Evolutionary conservation across 2,797 vertebrate species (phyloP), one percentile per base, ranked within the genome.

Genomic region (Gymnothorax javanicus): DNA sequence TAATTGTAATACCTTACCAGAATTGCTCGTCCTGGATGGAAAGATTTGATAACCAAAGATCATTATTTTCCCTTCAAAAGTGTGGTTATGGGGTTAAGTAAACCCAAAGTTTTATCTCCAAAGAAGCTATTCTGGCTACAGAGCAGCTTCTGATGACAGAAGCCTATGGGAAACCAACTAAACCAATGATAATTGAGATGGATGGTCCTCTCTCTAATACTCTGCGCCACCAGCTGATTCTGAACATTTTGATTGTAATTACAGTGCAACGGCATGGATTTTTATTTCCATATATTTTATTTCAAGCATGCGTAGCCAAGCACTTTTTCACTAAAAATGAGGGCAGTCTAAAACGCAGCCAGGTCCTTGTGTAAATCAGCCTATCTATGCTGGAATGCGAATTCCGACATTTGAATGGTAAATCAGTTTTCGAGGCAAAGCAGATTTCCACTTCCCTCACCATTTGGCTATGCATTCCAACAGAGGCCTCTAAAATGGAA

Each of bases 111-210:
- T 90, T 75, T 86, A 84, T 90, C 88, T 87, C 81, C 83, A 56
- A 43, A 75, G 69, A 83, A 83, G 23, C 25, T 73, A 88, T 88
- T 83, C 89, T 86, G 87, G 88, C 89, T 90, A 71, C 88, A 54
- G 81, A n/a, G 86, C 67, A 50, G 83, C 13, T n/a, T 85, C 84
- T 93, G 92, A 93, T 92, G 91, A 90, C 89, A 90, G 88, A 90
- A 92, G 82, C 73, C 62, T 58, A 69, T 50, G 86, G 58, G 71
- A 86, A 85, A 69, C 79, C 82, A 87, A 90, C 90, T 85, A 91
- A 89, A 84, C 57, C 20, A 56, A 17, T 54, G 13, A 82, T 86
- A 79, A 8, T 77, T 23, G 57, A 17, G n/a, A 82, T 9, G 11
- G n/a, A 58, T 20, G 15, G 77, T 81, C 17, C 56, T 13, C 52